Base-by-base conservation (phyloP, 2,888 invertebrate genomes). In the Arctia plantaginis region DNA sequence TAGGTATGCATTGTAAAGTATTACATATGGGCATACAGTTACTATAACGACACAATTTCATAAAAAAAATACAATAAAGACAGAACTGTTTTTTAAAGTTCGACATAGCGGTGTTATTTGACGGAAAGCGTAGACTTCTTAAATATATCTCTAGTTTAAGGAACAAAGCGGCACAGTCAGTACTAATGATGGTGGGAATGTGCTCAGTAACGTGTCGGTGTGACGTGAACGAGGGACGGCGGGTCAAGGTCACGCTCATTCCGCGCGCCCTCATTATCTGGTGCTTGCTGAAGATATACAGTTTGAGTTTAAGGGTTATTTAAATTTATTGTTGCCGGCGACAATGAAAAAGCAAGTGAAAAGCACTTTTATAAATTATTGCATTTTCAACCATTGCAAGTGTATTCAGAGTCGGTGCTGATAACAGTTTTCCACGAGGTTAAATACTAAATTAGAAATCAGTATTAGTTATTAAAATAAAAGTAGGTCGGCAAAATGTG, bases 211-310 rank as follows among this genome's bases (percentile, higher is more conserved):
- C 30, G 67, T 67, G 20, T 23, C 67, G 47, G 30, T 13, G 44
- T 33, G 47, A 47, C 47, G 47, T 23, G 30, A 30, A 47, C 64
- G 66, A 67, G 47, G 27, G 55, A 6, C n/a, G 23, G 39, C 20
- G 68, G 84, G 80, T 79, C 79, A 83, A 76, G 82, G 82, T 70
- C 78, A 33, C 69, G 62, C 71, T 66, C 73, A 66, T 73, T 59
- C 59, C 71, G 67, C 62, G 73, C 74, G 68, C 35, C 66, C 75
- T 74, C 72, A 73, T 76, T 66, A 78, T 62, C 55, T 67, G 23
- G 44, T 15, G 27, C 30, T 23, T 30, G 55, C 35, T 23, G 15
- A 7, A 27, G 69, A 33, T 33, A 20, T 23, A n/a, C 33, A 30
- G 44, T 30, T 20, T 8, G 20, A 10, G 33, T 33, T 67, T 33